A percentile compares a stretch with the other conserved stretches of the same genome.
Conservation (phyloP, 2,888 invertebrate genomes). For the Yponomeuta cagnagella region DNA sequence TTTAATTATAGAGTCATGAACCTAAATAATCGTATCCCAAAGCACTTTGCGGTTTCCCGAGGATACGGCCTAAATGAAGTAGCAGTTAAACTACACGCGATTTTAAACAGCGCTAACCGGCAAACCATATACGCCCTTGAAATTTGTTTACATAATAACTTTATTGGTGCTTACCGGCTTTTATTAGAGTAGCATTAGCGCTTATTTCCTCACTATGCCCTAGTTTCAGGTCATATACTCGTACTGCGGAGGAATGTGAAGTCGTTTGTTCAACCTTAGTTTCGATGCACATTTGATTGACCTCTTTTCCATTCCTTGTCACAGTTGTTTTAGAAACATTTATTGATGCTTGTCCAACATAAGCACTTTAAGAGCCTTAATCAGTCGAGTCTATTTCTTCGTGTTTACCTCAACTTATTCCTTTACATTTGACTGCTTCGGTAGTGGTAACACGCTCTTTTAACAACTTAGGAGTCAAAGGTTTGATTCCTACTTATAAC, state of each 20-base stretch:
- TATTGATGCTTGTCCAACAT: not conserved
- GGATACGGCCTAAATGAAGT: slow-evolving; percentile 12
- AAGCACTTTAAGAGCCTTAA: no score
- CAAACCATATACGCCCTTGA: slow-evolving; percentile 13
- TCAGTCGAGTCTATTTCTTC: no score
- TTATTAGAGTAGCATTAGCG: slow-evolving; percentile 10
- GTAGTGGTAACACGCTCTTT: no score
- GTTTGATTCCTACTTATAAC: no score
- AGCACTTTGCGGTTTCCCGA: not conserved
- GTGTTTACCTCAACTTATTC: no score
- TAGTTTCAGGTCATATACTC: slow-evolving; percentile 23
- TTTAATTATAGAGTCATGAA: no score
- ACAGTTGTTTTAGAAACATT: not conserved
- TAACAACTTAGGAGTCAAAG: no score
- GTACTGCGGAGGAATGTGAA: not conserved
- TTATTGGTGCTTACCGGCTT: slow-evolving; percentile 13
- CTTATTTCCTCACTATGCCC: slow-evolving; percentile 18
- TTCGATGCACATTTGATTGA: not conserved
- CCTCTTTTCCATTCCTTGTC: not conserved
- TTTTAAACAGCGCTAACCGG: slow-evolving; percentile 12
- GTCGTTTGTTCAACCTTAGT: slow-evolving; percentile 21
- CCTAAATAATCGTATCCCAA: not conserved
- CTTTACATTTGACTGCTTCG: no score
- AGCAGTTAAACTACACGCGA: slow-evolving; percentile 4
- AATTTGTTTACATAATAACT: slow-evolving; percentile 1